These are phyloP conservation scores for Yponomeuta evonymella DNA, from an alignment of 2,888 invertebrate species.

Conservation along the genomic window DNA sequence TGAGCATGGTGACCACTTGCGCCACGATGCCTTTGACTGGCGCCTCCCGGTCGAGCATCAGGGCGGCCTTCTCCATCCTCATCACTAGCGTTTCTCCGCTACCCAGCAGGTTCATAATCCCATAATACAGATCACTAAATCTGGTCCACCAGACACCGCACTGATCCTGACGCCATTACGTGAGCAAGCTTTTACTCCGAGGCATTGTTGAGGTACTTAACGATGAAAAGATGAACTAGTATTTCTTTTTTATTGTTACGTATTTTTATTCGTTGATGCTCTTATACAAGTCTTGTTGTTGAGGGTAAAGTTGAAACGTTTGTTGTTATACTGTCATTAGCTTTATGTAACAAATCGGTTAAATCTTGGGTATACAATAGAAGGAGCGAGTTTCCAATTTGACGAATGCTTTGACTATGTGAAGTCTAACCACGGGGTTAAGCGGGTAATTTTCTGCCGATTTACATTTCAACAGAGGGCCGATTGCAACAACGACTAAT, in stretches of 20 bases:
- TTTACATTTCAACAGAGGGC: conserved; percentile 10
- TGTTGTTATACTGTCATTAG: neutral
- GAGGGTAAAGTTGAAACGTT: neutral
- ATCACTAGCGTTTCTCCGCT: conserved; percentile 32
- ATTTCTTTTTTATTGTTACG: neutral
- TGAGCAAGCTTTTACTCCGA: neutral
- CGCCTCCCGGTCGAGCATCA: conserved; percentile 61
- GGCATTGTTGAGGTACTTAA: neutral
- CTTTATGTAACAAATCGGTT: neutral
- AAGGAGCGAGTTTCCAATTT: neutral
- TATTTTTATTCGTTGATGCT: neutral
- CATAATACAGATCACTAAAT: neutral
- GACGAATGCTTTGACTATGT: neutral
- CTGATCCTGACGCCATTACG: neutral
- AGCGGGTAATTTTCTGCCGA: conserved; percentile 5
- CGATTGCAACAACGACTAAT: conserved; percentile 1
- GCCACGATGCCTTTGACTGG: conserved; percentile 70
- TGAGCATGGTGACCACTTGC: conserved; percentile 72
- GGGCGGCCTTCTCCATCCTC: conserved; percentile 59
- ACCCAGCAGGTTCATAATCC: neutral
- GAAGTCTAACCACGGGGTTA: neutral
- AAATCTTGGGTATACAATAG: neutral
- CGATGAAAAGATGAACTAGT: neutral
- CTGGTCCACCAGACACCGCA: neutral
- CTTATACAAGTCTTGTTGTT: neutral